These are phyloP conservation scores for Parauchenoglanis ngamensis DNA, from an alignment of 2,797 vertebrate genomes.

Conservation along the genomic window DNA sequence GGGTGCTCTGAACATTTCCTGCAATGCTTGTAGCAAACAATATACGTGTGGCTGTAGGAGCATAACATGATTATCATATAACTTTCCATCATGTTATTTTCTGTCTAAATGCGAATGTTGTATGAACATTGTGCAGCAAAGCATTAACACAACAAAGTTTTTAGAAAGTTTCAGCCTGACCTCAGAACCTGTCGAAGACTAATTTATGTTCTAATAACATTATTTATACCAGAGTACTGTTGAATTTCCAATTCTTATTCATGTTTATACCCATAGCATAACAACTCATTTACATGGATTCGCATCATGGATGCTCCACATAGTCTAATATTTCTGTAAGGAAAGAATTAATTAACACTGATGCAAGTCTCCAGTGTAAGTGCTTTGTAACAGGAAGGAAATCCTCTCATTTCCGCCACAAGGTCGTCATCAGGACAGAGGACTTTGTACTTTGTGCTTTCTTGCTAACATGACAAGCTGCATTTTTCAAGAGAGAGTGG, in stretches of 20 bases:
- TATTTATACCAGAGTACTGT: not conserved
- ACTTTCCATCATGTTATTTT: not conserved
- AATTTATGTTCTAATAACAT: not conserved
- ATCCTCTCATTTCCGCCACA: not conserved
- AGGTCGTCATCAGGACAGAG: not conserved
- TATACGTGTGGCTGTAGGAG: not conserved
- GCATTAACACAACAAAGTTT: not conserved
- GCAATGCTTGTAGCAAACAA: not conserved
- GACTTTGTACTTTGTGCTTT: conserved; percentile 5
- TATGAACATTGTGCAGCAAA: not conserved
- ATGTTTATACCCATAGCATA: not conserved
- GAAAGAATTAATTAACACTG: not conserved
- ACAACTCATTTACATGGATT: not conserved
- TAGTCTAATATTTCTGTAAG: not conserved
- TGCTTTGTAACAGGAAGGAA: not conserved
- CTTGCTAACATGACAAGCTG: not conserved
- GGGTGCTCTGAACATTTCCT: not conserved
- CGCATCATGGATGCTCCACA: not conserved
- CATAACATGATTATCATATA: not conserved
- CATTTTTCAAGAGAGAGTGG: not conserved
- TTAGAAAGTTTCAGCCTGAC: not conserved
- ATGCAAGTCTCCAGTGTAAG: too few relatives aligned
- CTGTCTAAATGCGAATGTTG: not conserved
- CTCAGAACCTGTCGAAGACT: not conserved
- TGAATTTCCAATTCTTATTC: not conserved